Evolutionary conservation across 1,140 invertebrate species (phyloP).

Genomic region (Zophobas morio): DNA sequence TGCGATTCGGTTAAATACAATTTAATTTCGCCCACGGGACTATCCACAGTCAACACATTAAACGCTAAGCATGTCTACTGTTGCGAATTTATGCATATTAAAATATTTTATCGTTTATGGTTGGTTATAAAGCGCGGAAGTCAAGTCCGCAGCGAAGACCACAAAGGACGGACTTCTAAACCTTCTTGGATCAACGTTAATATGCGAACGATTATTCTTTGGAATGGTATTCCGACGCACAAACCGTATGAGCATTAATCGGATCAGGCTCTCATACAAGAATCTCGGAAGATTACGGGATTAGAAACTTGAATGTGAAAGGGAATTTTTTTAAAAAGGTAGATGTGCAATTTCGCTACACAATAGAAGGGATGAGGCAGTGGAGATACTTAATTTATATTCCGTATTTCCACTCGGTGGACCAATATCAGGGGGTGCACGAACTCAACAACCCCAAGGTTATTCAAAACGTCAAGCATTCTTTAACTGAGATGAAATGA

Average conservation of each 20-base stretch:
- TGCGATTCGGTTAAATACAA: slow-evolving; percentile 40
- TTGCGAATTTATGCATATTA: slow-evolving; percentile 35
- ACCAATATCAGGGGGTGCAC: not conserved
- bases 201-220: slow-evolving; percentile 15
- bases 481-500: not conserved
- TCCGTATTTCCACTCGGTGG: not conserved
- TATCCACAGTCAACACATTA: slow-evolving; percentile 40
- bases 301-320: slow-evolving; percentile 3
- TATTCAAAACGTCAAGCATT: not conserved
- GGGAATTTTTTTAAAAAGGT: slow-evolving; percentile 17
- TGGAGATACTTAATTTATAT: not conserved
- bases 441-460: not conserved
- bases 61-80: slow-evolving; percentile 37
- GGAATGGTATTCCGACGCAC: slow-evolving; percentile 17
- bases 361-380: not conserved
- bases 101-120: slow-evolving; percentile 24
- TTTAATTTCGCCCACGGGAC: slow-evolving; percentile 39
- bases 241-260: slow-evolving; percentile 27
- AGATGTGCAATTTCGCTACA: slow-evolving; percentile 1
- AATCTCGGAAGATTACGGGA: not conserved
- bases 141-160: not conserved
- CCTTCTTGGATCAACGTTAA: slow-evolving; percentile 20
- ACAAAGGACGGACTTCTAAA: slow-evolving; percentile 29
- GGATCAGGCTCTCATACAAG: slow-evolving; percentile 4
- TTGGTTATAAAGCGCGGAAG: not conserved